Conservation (phyloP, 2,797 vertebrate genomes). For the Valencia hispanica region DNA sequence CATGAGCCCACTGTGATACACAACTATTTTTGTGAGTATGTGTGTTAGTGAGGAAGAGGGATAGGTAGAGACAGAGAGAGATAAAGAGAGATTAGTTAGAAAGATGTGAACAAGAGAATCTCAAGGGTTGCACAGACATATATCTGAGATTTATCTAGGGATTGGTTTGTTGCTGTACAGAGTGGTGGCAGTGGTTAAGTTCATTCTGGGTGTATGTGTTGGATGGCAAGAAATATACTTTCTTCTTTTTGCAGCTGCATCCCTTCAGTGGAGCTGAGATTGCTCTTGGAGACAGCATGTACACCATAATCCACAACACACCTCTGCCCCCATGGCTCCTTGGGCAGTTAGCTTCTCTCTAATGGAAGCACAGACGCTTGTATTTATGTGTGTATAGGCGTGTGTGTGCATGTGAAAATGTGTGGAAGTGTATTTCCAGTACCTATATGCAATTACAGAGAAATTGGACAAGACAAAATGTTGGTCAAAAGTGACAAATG, state of each 20-base stretch:
- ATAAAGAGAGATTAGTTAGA: slow-evolving; percentile 31
- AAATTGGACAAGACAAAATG: slow-evolving; percentile 56
- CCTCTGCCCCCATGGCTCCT: slow-evolving; percentile 36
- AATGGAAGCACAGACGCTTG: slow-evolving; percentile 42
- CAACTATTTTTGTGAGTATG: slow-evolving; percentile 27
- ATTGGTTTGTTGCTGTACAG: slow-evolving; percentile 47
- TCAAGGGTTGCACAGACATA: slow-evolving; percentile 45
- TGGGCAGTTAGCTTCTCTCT: slow-evolving; percentile 43
- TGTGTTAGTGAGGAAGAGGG: slow-evolving; percentile 6
- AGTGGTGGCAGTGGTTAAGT: slow-evolving; percentile 47
- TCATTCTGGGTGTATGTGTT: slow-evolving; percentile 43
- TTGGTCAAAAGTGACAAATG: slow-evolving; percentile 41
- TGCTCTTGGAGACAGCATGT: slow-evolving; percentile 47
- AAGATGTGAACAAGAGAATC: slow-evolving; percentile 48
- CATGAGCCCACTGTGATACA: slow-evolving; percentile 63
- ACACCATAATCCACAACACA: slow-evolving; percentile 58
- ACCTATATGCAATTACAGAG: slow-evolving; percentile 60
- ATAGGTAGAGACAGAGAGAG: background rate
- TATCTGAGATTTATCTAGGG: slow-evolving; percentile 46
- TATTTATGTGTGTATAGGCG: slow-evolving; percentile 17
- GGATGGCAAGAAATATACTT: slow-evolving; percentile 51
- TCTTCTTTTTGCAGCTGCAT: slow-evolving; percentile 32
- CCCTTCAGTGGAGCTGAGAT: slow-evolving; percentile 48
- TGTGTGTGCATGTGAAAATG: slow-evolving; percentile 2
- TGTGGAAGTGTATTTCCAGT: background rate